Conservation (phyloP, 2,888 invertebrate genomes). For the Ormia ochracea region DNA sequence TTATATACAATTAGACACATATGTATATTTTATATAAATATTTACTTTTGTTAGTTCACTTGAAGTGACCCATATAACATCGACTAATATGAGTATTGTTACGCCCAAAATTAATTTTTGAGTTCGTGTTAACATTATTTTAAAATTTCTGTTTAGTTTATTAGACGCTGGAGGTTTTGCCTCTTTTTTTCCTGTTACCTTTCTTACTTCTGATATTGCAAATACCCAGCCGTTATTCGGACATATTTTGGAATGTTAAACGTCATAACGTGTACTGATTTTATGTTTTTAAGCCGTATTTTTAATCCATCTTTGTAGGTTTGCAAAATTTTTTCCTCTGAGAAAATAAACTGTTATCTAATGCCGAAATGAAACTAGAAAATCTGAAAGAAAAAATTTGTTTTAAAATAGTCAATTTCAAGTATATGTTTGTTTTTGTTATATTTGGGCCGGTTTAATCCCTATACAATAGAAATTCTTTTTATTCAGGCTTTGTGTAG, state of each 20-base stretch:
- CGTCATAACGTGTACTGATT: background rate
- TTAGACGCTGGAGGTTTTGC: too few relatives aligned
- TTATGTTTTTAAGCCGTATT: background rate
- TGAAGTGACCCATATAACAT: conserved; percentile 96
- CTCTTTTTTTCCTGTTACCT: background rate
- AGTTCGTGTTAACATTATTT: conserved; percentile 78
- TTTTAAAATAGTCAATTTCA: too few relatives aligned
- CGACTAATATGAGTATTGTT: conserved; percentile 91
- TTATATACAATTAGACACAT: background rate
- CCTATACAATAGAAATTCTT: too few relatives aligned
- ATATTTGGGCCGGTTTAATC: too few relatives aligned
- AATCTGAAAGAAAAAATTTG: too few relatives aligned
- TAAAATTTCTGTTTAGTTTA: too few relatives aligned
- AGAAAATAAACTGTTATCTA: background rate
- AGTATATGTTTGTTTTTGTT: too few relatives aligned
- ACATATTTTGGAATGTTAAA: background rate
- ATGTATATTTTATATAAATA: too few relatives aligned
- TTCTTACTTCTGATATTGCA: background rate
- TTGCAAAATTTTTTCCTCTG: background rate
- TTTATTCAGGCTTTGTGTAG: too few relatives aligned
- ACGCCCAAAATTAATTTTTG: conserved; percentile 89
- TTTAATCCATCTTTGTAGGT: conserved; percentile 10
- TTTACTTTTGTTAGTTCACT: conserved; percentile 94
- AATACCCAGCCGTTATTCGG: background rate
- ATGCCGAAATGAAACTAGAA: background rate